Evolutionary conservation across 2,888 invertebrate genomes (phyloP).

Genomic region (Cerceris rybyensis): DNA sequence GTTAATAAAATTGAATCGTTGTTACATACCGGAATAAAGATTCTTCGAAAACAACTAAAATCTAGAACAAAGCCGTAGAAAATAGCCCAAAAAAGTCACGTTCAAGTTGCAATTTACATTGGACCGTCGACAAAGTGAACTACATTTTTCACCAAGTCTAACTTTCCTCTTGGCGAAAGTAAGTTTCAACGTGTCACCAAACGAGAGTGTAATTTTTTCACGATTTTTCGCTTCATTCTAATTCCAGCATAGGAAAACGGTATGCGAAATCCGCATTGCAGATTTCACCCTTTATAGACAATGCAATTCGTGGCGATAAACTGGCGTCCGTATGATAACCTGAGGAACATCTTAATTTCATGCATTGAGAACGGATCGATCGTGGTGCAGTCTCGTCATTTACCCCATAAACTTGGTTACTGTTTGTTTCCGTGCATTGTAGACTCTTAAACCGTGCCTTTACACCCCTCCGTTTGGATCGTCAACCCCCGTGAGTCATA

Average conservation of each 20-base stretch:
- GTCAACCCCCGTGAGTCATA: neutral
- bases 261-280: slow-evolving; percentile 55
- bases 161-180: neutral
- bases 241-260: neutral
- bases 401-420: slow-evolving; percentile 50
- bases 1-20: no score
- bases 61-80: neutral
- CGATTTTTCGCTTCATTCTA: neutral
- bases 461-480: slow-evolving; percentile 44
- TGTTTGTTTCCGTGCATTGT: slow-evolving; percentile 42
- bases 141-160: neutral
- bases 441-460: slow-evolving; percentile 43
- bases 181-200: slow-evolving; percentile 19
- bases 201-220: slow-evolving; percentile 25
- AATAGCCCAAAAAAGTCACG: neutral
- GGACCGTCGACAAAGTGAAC: neutral
- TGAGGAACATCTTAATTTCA: slow-evolving; percentile 62
- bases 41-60: neutral
- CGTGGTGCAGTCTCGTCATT: slow-evolving; percentile 8
- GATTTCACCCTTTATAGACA: slow-evolving; percentile 40
- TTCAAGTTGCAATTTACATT: slow-evolving; percentile 17
- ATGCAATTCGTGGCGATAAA: slow-evolving; percentile 35
- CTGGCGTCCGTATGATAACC: slow-evolving; percentile 45
- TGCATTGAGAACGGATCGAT: slow-evolving; percentile 66
- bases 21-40: neutral